Evolutionary conservation across 2,888 invertebrate genomes (phyloP).

Genomic region (Hoplodrina ambigua): DNA sequence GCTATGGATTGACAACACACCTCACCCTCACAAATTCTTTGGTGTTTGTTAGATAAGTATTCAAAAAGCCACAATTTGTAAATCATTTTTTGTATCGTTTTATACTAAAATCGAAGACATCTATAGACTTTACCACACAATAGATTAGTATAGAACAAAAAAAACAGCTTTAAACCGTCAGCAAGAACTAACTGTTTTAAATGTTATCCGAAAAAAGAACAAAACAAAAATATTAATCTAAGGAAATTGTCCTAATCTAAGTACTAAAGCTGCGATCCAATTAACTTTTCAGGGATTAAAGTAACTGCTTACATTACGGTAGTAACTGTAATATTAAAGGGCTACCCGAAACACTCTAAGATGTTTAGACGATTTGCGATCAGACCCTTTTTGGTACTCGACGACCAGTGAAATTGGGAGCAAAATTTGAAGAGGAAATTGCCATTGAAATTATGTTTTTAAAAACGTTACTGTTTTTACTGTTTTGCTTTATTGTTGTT

Average conservation of each 20-base stretch:
- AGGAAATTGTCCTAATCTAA: slow-evolving; percentile 3
- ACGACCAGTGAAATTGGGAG: slow-evolving; percentile 20
- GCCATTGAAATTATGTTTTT: slow-evolving; percentile 9
- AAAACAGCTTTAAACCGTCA: neutral
- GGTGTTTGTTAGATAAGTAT: too few relatives aligned
- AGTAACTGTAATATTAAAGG: slow-evolving; percentile 44
- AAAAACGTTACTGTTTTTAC: neutral
- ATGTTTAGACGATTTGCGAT: slow-evolving; percentile 41
- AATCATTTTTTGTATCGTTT: too few relatives aligned
- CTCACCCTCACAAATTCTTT: too few relatives aligned
- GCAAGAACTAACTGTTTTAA: neutral
- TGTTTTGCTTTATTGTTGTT: too few relatives aligned
- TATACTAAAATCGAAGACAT: too few relatives aligned
- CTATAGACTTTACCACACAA: too few relatives aligned
- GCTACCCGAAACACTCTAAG: slow-evolving; percentile 19
- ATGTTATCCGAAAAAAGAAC: neutral
- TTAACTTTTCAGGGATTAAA: slow-evolving; percentile 28
- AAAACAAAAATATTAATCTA: neutral
- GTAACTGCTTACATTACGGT: slow-evolving; percentile 19
- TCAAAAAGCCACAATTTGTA: too few relatives aligned
- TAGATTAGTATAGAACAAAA: too few relatives aligned
- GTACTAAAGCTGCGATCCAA: slow-evolving; percentile 19
- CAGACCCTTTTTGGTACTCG: slow-evolving; percentile 19
- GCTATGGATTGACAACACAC: too few relatives aligned
- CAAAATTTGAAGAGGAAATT: slow-evolving; percentile 6